These are phyloP conservation scores for Melanaphis sacchari DNA, from an alignment of 1,140 invertebrate species.

Conservation along the genomic window DNA sequence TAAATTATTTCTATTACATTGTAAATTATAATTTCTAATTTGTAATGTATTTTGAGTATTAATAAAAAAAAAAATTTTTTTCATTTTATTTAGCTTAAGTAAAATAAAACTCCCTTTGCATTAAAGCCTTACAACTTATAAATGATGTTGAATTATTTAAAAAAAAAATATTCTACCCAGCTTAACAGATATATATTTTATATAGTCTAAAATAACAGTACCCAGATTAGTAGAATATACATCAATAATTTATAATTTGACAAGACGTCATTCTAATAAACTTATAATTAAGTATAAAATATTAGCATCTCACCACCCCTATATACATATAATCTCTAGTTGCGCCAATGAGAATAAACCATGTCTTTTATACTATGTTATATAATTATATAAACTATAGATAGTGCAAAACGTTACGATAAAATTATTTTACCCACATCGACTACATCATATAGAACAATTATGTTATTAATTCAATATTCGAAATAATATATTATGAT, in stretches of 20 bases:
- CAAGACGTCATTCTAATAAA: not conserved
- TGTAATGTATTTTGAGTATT: no score
- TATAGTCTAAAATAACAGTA: not conserved
- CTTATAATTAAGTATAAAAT: not conserved
- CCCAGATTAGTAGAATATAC: not conserved
- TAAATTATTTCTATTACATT: no score
- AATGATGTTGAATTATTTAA: not conserved
- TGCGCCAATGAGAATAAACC: not conserved
- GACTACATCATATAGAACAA: not conserved
- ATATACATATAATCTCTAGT: not conserved
- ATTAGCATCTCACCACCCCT: not conserved
- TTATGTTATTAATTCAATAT: conserved; percentile 6
- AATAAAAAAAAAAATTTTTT: no score
- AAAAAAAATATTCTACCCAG: not conserved
- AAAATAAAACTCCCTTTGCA: not conserved
- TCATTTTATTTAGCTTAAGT: not conserved
- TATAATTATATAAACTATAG: not conserved
- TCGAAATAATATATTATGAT: not conserved
- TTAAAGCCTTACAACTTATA: not conserved
- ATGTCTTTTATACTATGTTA: not conserved
- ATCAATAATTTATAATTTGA: not conserved
- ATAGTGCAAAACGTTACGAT: not conserved
- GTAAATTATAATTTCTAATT: no score
- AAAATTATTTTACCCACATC: not conserved
- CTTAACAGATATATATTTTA: not conserved